Percentiles rank a stretch among this genome's conserved stretches.
phyloP scores from a whole-genome alignment of 1,140 invertebrate genomes.

The Calliphora vicina region DNA sequence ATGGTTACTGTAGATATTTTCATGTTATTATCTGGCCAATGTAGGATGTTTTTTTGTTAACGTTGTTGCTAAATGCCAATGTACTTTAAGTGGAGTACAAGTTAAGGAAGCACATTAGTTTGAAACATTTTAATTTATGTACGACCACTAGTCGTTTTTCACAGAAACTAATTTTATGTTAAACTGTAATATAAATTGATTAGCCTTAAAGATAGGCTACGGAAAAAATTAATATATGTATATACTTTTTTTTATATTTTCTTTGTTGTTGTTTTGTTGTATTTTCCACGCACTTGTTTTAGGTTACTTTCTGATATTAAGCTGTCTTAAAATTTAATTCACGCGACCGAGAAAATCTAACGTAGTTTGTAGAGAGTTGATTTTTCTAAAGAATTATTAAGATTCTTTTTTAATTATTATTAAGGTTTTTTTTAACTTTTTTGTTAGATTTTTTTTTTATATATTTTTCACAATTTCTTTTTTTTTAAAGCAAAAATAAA shows the following conservation, averaged over 20 bases:
- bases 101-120: not conserved
- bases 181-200: not conserved
- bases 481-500: not conserved
- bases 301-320: not conserved
- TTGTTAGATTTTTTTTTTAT: not conserved
- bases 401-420: not conserved
- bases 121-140: not conserved
- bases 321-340: not conserved
- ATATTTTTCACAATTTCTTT: not conserved
- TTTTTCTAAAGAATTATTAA: not conserved
- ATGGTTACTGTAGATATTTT: not conserved
- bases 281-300: not conserved
- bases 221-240: not conserved
- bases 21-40: not conserved
- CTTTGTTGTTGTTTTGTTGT: not conserved
- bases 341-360: not conserved
- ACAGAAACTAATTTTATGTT: not conserved
- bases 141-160: not conserved
- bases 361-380: not conserved
- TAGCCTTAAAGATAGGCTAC: not conserved
- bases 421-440: not conserved
- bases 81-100: slow-evolving; percentile 18
- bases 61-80: not conserved
- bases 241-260: not conserved
- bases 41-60: not conserved